These are phyloP conservation scores for Epicauta chinensis DNA, from an alignment of 1,140 invertebrate species.

Conservation along the genomic window DNA sequence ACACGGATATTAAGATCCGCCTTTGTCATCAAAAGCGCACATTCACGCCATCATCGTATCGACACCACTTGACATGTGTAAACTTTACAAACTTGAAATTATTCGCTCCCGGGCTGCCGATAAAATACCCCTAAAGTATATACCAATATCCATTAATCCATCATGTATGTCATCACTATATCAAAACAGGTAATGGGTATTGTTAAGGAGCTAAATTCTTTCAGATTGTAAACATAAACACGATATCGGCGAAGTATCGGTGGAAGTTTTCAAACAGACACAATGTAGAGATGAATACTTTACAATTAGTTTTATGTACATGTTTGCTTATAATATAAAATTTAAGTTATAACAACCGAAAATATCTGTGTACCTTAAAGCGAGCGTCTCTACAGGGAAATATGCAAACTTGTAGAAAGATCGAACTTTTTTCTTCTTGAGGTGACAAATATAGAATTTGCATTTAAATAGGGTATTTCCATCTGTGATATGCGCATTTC, in stretches of 20 bases:
- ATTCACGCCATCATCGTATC: slow-evolving; percentile 29
- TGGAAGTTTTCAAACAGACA: neutral
- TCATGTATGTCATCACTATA: slow-evolving; percentile 25
- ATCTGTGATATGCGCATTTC: slow-evolving; percentile 50
- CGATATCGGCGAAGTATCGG: neutral
- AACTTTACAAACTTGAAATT: slow-evolving; percentile 33
- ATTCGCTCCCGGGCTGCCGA: slow-evolving; percentile 28
- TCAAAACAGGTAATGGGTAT: slow-evolving; percentile 5
- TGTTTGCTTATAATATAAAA: neutral
- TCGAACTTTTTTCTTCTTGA: slow-evolving; percentile 42
- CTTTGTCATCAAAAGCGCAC: slow-evolving; percentile 38
- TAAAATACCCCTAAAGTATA: slow-evolving; percentile 30
- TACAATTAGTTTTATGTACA: neutral
- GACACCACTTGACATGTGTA: slow-evolving; percentile 36
- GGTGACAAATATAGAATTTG: slow-evolving; percentile 65
- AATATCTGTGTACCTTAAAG: slow-evolving; percentile 4
- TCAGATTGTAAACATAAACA: neutral
- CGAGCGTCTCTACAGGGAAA: slow-evolving; percentile 36
- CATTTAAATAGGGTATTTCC: slow-evolving; percentile 66
- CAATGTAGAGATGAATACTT: neutral
- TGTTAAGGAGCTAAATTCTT: neutral
- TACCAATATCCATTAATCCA: slow-evolving; percentile 36
- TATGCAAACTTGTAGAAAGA: slow-evolving; percentile 37
- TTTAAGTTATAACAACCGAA: slow-evolving; percentile 9
- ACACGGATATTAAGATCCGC: slow-evolving; percentile 40